Evolutionary conservation across 2,888 invertebrate species (phyloP).

Genomic region (Drosophila subquinaria): DNA sequence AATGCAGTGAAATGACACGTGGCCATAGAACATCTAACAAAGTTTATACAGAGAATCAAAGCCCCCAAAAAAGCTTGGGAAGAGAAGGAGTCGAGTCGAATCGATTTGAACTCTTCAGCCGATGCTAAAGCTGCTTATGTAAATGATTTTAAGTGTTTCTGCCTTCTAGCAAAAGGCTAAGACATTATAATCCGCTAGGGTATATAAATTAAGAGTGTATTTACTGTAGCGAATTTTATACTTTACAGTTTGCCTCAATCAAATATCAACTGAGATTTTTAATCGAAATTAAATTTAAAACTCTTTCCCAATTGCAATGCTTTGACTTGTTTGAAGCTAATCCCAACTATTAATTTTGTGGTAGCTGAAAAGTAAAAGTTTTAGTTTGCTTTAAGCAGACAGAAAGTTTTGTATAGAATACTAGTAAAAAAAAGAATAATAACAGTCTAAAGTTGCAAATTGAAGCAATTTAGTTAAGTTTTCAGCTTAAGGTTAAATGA

Average conservation of each 20-base stretch:
- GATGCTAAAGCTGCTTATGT: slow-evolving; percentile 69
- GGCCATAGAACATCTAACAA: slow-evolving; percentile 19
- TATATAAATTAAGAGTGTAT: slow-evolving; percentile 6
- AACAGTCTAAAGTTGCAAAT: slow-evolving; percentile 4
- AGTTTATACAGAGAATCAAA: slow-evolving; percentile 22
- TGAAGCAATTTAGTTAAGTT: slow-evolving; percentile 3
- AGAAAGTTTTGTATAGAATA: background rate
- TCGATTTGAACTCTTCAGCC: slow-evolving; percentile 30
- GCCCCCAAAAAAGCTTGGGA: slow-evolving; percentile 13
- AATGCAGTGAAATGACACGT: slow-evolving; percentile 43
- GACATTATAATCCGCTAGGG: slow-evolving; percentile 3
- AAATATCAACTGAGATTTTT: background rate
- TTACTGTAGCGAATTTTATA: background rate
- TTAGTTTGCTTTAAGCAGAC: background rate
- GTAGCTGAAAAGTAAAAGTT: slow-evolving; percentile 1
- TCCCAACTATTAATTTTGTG: background rate
- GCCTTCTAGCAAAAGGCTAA: slow-evolving; percentile 13
- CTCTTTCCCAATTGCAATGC: background rate
- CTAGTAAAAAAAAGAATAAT: background rate
- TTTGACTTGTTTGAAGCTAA: background rate
- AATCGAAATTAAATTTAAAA: slow-evolving; percentile 1
- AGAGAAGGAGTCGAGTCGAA: slow-evolving; percentile 1
- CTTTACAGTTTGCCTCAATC: background rate
- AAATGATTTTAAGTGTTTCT: slow-evolving; percentile 64
- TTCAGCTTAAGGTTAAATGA: slow-evolving; percentile 5